Evolutionary conservation across 64 coral and sea anemone genomes (phyloP).

Genomic region (Montipora efflorescens): DNA sequence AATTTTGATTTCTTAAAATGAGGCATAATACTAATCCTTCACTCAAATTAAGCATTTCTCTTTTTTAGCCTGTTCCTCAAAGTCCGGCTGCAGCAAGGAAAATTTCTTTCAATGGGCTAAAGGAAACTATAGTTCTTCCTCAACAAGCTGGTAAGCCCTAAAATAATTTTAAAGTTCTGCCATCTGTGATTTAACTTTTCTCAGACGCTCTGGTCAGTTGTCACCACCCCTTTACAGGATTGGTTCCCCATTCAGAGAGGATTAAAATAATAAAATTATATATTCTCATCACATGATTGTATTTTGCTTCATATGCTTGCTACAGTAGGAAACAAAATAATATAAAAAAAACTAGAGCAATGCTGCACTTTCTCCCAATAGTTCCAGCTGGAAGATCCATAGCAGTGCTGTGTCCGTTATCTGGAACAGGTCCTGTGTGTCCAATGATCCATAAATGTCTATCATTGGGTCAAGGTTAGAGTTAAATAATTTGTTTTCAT

Average conservation of each 20-base stretch:
- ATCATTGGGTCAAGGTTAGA: slow-evolving; percentile 87
- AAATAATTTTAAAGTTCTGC: no score
- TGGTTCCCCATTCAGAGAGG: neutral
- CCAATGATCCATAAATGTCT: slow-evolving; percentile 98
- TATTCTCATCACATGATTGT: neutral
- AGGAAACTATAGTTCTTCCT: slow-evolving; percentile 85
- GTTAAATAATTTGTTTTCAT: neutral
- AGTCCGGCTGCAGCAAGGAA: slow-evolving; percentile 85
- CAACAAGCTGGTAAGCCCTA: slow-evolving; percentile 82
- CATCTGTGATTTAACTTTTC: no score
- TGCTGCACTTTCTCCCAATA: slow-evolving; percentile 9
- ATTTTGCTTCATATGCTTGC: neutral
- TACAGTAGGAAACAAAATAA: neutral
- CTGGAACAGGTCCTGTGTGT: slow-evolving; percentile 83
- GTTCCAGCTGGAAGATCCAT: slow-evolving; percentile 85
- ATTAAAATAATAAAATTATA: no score
- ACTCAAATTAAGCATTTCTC: neutral
- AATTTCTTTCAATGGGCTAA: slow-evolving; percentile 96
- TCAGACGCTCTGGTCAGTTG: no score
- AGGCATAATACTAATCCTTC: no score
- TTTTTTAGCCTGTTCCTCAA: slow-evolving; percentile 78
- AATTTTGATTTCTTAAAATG: no score
- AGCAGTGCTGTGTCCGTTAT: slow-evolving; percentile 90
- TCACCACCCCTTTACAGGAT: neutral
- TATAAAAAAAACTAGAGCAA: neutral